Evolutionary conservation across 1,140 invertebrate species (phyloP), one percentile per base, ranked within the genome.

Genomic region (Oncopeltus fasciatus): DNA sequence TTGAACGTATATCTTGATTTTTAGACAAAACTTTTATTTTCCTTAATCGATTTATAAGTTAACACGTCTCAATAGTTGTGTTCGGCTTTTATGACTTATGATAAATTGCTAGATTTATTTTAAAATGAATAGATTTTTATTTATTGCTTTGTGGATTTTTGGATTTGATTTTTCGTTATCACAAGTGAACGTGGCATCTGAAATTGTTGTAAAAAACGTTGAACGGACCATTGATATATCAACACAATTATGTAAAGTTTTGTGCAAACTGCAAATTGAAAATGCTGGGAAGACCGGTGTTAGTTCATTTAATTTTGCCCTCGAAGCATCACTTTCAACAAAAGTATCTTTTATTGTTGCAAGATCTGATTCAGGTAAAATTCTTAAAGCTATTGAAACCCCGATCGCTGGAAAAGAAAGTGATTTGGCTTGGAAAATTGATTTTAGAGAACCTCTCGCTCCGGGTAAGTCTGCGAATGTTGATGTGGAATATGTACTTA

Each of bases 161-260:
- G 5, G 31, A 5, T 8, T 14, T 8, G 31, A 38, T 14, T 38
- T 38, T 38, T 38, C 31, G 5, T 14, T 5, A 5, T 38, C 31
- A 5, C 31, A 38, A 38, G 31, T 38, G 31, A 5, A 5, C 14
- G 14, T 24, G 26, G 18, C 14, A 8, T 53, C 70, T 26, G 78
- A 82, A 64, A 69, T 93, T 57, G 79, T 83, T 29, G 80, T 91
- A 64, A 85, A 83, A 70, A 91, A 89, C 78, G 86, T 90, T 14
- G 90, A 94, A 56, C 78, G 91, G 70, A 81, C 81, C 29, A 82
- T 97, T 61, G 92, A 98, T 76, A 75, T 95, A 57, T 81, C 87
- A 2, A 85, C 88, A 14, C 93, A 96, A 75, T 75, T 96, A 33
- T 88, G 90, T 0, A 94, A 92, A 76, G 83, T 92, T 26, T 78